Conservation (phyloP, 1,140 invertebrate genomes). For the Limonius californicus region DNA sequence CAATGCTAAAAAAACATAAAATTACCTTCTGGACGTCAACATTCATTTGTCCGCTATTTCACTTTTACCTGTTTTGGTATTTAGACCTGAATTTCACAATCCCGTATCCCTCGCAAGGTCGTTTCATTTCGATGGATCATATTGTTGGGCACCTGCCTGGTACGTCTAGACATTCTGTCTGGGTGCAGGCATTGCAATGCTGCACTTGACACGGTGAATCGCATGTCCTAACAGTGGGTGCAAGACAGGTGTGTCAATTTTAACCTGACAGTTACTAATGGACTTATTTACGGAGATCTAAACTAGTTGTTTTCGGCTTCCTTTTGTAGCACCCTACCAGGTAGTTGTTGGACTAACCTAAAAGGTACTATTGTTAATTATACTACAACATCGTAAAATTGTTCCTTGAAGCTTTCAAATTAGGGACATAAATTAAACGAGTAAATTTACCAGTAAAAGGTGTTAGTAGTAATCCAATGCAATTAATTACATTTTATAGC, state of each 20-base stretch:
- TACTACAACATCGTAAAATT: too few species aligned
- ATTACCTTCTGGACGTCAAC: too few species aligned
- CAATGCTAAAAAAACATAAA: too few species aligned
- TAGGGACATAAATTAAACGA: too few species aligned
- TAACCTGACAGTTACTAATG: slow-evolving; percentile 3
- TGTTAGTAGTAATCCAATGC: too few species aligned
- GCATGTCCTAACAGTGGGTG: slow-evolving; percentile 6
- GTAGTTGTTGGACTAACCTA: too few species aligned
- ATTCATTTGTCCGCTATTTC: too few species aligned
- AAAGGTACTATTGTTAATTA: too few species aligned
- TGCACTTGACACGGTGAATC: slow-evolving; percentile 4
- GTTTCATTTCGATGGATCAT: slow-evolving; percentile 8
- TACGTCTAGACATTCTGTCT: slow-evolving; percentile 11
- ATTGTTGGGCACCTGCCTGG: slow-evolving; percentile 13
- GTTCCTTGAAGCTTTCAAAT: too few species aligned
- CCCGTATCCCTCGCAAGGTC: slow-evolving; percentile 1
- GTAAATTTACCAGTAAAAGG: too few species aligned
- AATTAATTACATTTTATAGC: too few species aligned
- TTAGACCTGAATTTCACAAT: background rate
- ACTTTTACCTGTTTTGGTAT: background rate
- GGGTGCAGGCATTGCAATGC: slow-evolving; percentile 5
- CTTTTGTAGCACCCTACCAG: background rate
- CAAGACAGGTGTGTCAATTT: slow-evolving; percentile 8
- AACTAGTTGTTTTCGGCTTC: background rate
- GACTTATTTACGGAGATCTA: background rate